phyloP scores from a whole-genome alignment of 2,797 vertebrate genomes.

The Tarsius wallacei region DNA sequence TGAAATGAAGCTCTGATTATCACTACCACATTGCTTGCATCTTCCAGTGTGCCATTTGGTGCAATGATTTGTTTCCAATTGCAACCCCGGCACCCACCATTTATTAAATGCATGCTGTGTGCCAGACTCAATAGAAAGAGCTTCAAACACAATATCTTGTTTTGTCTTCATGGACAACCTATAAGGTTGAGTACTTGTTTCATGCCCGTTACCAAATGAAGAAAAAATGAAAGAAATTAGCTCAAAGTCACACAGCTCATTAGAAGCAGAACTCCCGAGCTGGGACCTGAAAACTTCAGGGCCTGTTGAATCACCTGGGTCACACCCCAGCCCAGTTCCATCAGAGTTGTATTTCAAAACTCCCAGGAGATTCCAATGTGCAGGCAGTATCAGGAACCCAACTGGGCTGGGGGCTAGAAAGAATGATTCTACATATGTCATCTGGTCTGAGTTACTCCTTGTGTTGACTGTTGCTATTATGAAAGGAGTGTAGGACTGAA shows the following conservation, averaged over 20 bases:
- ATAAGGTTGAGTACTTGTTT: background rate
- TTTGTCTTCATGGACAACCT: background rate
- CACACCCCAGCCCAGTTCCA: accelerated
- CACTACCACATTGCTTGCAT: accelerated
- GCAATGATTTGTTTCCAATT: background rate
- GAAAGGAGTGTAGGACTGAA: background rate
- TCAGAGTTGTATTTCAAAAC: background rate
- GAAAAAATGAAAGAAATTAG: background rate
- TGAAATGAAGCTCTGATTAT: background rate
- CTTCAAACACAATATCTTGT: background rate
- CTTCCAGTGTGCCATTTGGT: accelerated
- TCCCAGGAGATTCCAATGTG: background rate
- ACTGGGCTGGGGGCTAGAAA: background rate
- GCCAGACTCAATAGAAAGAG: accelerated
- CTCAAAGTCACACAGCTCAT: background rate
- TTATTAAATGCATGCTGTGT: no score
- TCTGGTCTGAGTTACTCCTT: background rate
- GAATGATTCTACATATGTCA: background rate
- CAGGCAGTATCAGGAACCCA: no score
- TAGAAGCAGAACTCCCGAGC: background rate
- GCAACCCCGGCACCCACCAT: background rate
- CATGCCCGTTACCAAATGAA: background rate
- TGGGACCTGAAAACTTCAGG: background rate
- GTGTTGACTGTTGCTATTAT: accelerated
- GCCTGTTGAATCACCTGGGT: background rate